Base-by-base conservation (phyloP, 2,797 vertebrate genomes). In the Centropyge bicolor region DNA sequence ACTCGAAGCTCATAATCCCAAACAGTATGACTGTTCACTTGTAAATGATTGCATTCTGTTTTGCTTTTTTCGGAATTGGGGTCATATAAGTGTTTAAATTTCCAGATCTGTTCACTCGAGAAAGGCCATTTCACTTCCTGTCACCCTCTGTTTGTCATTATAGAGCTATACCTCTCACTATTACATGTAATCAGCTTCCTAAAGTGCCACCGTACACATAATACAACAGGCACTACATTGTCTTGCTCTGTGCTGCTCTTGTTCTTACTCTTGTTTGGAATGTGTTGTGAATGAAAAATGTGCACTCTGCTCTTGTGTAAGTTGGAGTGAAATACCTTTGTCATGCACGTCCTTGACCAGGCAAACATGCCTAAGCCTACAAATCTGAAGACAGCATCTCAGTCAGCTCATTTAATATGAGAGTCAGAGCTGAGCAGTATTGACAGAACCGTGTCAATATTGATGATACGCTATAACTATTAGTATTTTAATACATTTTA, bases 201-300 rank as follows among this genome's bases (percentile, higher is more conserved):
- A 3, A 51, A 8, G 41, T 76, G 55, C 16, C 27, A 17, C 69
- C 46, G 66, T 57, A 11, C 8, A n/a, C 51, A 3, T 49, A 45
- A 41, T 46, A 36, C 16, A 43, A 63, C 16, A 0, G 19, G n/a
- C n/a, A 19, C 41, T 5, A 6, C 66, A 19, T 54, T 38, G 73
- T 78, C 20, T 16, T 40, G n/a, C 24, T 40, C 16, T 78, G 2
- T 45, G 75, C 70, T 48, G 36, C 4, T 67, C 61, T 66, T 84
- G 64, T 81, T 85, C 61, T 63, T 54, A 19, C 55, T 71, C 61
- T 63, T 31, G 63, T 41, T 38, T 45, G 80, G 73, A 86, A 78
- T 81, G 77, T 82, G 81, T 24, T 66, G 71, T 46, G 74, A 70
- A 71, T 51, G 71, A 45, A 20, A 67, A 31, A 64, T 48, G 22